Conservation (phyloP, 1,140 invertebrate genomes). For the Drosophila sulfurigaster region DNA sequence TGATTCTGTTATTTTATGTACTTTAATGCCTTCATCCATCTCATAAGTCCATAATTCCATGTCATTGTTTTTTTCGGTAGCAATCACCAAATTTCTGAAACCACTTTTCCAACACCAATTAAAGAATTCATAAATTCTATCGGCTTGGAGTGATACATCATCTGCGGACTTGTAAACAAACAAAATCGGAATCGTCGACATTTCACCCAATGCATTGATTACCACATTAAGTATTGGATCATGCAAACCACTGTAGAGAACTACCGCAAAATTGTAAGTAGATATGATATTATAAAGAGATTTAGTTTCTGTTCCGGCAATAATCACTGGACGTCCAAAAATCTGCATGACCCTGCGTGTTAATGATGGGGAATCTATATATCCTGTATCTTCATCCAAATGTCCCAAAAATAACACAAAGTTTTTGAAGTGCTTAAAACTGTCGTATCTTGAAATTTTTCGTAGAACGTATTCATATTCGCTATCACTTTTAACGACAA, state of each 20-base stretch:
- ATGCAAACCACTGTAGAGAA: neutral
- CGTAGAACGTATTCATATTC: neutral
- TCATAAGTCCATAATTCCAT: too few species aligned
- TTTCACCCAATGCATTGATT: neutral
- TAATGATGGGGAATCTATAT: neutral
- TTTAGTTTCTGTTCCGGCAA: neutral
- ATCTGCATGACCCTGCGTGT: neutral
- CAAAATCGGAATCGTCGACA: neutral
- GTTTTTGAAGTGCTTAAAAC: neutral
- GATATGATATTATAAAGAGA: neutral
- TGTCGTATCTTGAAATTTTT: neutral
- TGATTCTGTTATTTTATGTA: neutral
- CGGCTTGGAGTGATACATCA: neutral
- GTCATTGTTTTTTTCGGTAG: too few species aligned
- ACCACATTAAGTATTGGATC: neutral
- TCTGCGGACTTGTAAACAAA: neutral
- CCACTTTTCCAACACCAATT: slow-evolving; percentile 1
- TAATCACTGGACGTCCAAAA: neutral
- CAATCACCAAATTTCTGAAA: too few species aligned
- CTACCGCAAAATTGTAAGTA: neutral
- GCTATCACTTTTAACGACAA: neutral
- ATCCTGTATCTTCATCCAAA: neutral
- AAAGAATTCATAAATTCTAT: neutral
- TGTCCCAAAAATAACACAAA: neutral
- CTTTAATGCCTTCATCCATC: too few species aligned